Base-by-base conservation (phyloP, 2,113 vertebrate genomes). In the Tychaedon coryphoeus region DNA sequence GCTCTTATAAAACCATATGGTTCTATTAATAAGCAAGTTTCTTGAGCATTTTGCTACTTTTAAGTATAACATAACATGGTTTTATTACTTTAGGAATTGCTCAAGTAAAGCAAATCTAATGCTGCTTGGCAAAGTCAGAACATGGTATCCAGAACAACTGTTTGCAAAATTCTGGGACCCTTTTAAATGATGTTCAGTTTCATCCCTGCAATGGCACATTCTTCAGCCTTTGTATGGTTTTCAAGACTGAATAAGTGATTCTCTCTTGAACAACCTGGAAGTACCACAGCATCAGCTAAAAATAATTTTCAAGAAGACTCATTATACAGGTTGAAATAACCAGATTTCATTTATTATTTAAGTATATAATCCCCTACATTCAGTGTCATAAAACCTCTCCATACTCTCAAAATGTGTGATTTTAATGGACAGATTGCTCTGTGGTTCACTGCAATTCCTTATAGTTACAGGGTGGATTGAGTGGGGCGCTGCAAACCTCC, bases 101-200 rank as follows among this genome's bases (percentile, higher is more conserved):
- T 83, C 23, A 51, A 47, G 12, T 73, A 23, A 84, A 76, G 16
- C 45, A 86, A 42, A 19, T 51, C 7, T 48, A 40, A 24, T 64
- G 25, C 26, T 58, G 10, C 54, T 29, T 92, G 31, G 28, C 4
- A 5, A 74, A 88, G 25, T 61, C 58, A 84, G 80, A 81, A 29
- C 17, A 12, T 0, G 3, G 8, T 38, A 71, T 42, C 29, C 0
- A 0, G 42, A 71, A 18, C 34, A 75, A 34, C 19, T 82, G 38
- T 33, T 81, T 17, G 43, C 58, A 92, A 34, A 78, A 40, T 70
- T 47, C 53, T 38, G 11, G 12, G 23, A 19, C 23, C 19, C 9
- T 50, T 66, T 25, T 72, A 48, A 53, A 36, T 50, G 45, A 18
- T 53, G 18, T 28, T 71, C n/a, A 61, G 38, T 58, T 86, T 81